phyloP scores from a whole-genome alignment of 2,113 vertebrate species.

The Gopherus flavomarginatus region DNA sequence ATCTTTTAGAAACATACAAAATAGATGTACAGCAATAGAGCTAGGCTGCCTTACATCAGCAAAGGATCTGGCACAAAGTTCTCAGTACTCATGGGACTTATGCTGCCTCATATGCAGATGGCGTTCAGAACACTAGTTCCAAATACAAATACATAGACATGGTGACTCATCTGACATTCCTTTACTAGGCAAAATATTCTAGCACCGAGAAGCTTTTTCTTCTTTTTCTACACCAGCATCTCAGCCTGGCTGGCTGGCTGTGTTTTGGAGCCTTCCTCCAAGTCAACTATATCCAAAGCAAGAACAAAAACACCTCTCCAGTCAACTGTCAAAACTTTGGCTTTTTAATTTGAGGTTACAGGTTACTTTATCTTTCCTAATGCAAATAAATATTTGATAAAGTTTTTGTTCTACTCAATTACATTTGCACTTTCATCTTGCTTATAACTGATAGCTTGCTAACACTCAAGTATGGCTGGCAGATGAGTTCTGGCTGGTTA shows the following conservation, averaged over 20 bases:
- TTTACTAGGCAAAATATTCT: conserved; percentile 10
- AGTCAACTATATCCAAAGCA: neutral
- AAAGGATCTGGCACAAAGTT: neutral
- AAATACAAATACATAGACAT: neutral
- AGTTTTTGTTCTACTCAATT: conserved; percentile 27
- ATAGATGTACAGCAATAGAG: neutral
- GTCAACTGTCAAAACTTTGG: neutral
- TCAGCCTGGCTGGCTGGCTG: neutral
- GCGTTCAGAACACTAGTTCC: neutral
- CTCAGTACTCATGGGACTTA: neutral
- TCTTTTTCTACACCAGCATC: neutral
- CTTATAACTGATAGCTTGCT: conserved; percentile 55
- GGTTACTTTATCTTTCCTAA: neutral
- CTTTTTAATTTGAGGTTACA: neutral
- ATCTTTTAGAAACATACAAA: neutral
- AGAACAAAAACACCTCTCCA: neutral
- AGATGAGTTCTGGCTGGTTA: conserved; percentile 58
- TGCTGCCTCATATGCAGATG: neutral
- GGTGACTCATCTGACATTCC: neutral
- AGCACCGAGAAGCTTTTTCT: neutral
- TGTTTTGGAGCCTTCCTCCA: neutral
- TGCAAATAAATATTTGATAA: neutral
- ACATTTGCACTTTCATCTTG: conserved; percentile 39
- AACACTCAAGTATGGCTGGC: conserved; percentile 41
- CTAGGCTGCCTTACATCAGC: neutral